A percentile compares a stretch with the other conserved stretches of the same genome.
These are phyloP conservation scores for Tetraodon nigroviridis DNA, from an alignment of 2,113 vertebrate species.

Conservation along the genomic window DNA sequence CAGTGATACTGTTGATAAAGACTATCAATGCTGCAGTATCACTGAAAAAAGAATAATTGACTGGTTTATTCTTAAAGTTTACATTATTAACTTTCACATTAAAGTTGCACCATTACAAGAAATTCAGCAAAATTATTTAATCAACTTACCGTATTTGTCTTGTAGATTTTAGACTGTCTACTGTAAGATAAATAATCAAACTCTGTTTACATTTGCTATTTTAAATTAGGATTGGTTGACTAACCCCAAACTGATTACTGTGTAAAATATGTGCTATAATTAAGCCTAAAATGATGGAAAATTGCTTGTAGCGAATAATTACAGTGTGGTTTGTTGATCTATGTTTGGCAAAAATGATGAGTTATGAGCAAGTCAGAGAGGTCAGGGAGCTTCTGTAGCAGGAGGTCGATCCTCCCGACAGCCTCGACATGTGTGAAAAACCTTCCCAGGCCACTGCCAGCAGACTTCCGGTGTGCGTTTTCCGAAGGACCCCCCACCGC, in stretches of 20 bases:
- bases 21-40: too few relatives aligned
- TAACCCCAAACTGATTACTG: background rate
- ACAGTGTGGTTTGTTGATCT: conserved; percentile 1
- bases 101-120: background rate
- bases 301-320: background rate
- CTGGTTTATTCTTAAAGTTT: too few relatives aligned
- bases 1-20: too few relatives aligned
- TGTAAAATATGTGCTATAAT: background rate
- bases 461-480: conserved; percentile 29
- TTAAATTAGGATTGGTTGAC: background rate
- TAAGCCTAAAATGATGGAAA: background rate
- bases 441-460: conserved; percentile 7
- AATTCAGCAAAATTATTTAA: background rate
- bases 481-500: conserved; percentile 19
- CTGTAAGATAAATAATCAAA: background rate
- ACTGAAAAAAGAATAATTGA: too few relatives aligned
- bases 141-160: too few relatives aligned
- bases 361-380: background rate
- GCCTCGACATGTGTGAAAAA: conserved; percentile 31
- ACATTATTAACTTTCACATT: too few relatives aligned
- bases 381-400: conserved; percentile 1
- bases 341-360: conserved; percentile 6
- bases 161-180: background rate
- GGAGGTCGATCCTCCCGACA: conserved; percentile 1
- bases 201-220: background rate